These are phyloP conservation scores for Standfussiana lucernea DNA, from an alignment of 2,888 invertebrate species.

Conservation along the genomic window DNA sequence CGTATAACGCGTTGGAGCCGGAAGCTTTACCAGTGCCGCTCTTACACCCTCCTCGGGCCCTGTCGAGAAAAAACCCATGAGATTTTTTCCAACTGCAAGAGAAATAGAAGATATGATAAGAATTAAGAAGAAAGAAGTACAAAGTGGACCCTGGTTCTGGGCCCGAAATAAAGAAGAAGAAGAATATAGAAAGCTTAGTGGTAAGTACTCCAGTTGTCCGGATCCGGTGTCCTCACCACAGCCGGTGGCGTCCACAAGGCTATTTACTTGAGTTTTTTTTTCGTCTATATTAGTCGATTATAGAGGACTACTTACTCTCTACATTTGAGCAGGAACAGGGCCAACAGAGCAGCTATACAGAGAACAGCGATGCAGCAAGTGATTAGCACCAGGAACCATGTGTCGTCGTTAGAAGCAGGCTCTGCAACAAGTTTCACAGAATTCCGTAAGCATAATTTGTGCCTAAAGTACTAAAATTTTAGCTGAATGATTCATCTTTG, in stretches of 20 bases:
- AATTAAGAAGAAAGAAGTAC: slow-evolving; percentile 19
- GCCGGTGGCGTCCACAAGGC: not conserved
- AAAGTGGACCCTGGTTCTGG: not conserved
- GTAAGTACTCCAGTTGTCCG: too few species aligned
- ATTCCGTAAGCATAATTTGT: not conserved
- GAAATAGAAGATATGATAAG: slow-evolving; percentile 38
- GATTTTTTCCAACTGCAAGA: slow-evolving; percentile 60
- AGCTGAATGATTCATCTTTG: not conserved
- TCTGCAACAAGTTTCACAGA: slow-evolving; percentile 73
- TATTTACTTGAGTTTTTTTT: not conserved
- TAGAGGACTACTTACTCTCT: slow-evolving; percentile 93
- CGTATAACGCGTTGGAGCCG: slow-evolving; percentile 86
- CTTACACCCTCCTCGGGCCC: slow-evolving; percentile 90
- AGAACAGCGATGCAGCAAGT: slow-evolving; percentile 95
- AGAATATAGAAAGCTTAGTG: not conserved
- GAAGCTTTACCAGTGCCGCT: slow-evolving; percentile 89
- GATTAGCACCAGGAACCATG: slow-evolving; percentile 95
- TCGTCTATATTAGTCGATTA: not conserved
- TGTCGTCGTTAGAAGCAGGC: slow-evolving; percentile 92
- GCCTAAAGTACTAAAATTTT: not conserved
- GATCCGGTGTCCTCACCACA: not conserved
- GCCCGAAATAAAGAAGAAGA: slow-evolving; percentile 11
- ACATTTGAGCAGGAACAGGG: slow-evolving; percentile 95
- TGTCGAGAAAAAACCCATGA: slow-evolving; percentile 70
- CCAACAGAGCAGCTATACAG: slow-evolving; percentile 94